Percentiles rank a stretch among this genome's conserved stretches.
These are phyloP conservation scores for Stomatorhinus walkeri DNA, from an alignment of 2,797 vertebrate genomes.

Conservation along the genomic window DNA sequence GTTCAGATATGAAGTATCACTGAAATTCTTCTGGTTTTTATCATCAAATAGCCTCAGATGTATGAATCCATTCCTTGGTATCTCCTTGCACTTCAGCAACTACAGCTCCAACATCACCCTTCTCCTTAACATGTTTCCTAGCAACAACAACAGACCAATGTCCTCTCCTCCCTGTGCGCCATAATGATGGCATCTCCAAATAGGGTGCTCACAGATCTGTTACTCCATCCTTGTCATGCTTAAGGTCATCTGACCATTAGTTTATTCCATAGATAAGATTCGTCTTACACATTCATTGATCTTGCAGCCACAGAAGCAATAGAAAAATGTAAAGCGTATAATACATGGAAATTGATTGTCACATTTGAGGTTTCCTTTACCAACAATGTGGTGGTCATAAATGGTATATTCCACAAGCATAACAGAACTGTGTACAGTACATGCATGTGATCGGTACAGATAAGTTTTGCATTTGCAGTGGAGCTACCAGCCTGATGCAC, in stretches of 20 bases:
- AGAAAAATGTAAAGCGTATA: background rate
- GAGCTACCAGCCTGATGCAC: background rate
- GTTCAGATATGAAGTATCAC: background rate
- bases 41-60: background rate
- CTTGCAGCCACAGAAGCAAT: background rate
- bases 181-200: background rate
- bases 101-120: background rate
- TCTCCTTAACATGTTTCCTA: constrained; percentile 1
- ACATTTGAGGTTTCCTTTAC: background rate
- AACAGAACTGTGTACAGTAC: background rate
- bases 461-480: background rate
- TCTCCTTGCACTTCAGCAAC: background rate
- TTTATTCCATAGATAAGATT: background rate
- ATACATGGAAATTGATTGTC: background rate
- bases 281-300: background rate
- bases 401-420: background rate
- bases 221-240: background rate
- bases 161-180: background rate
- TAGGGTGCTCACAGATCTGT: background rate
- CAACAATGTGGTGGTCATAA: background rate
- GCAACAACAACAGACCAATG: constrained; percentile 1
- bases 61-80: background rate
- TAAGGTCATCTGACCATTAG: background rate
- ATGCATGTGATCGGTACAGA: background rate
- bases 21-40: constrained; percentile 7